Conservation (phyloP, 1,140 invertebrate species). For the Dreissena polymorpha region DNA sequence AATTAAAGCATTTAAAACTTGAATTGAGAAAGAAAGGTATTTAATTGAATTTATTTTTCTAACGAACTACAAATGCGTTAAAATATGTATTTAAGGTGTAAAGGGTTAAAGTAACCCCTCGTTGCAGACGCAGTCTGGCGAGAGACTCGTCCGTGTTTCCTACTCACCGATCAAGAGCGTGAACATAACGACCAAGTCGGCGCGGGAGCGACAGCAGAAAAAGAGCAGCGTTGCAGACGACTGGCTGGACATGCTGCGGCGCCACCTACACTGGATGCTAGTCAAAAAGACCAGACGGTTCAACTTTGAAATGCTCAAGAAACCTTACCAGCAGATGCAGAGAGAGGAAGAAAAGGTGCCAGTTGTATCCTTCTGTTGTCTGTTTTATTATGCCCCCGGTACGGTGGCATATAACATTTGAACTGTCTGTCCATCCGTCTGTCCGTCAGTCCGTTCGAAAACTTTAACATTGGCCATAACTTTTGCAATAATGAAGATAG, state of each 20-base stretch:
- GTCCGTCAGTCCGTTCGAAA: too few species aligned
- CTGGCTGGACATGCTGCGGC: conserved; percentile 70
- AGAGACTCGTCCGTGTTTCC: conserved; percentile 67
- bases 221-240: conserved; percentile 63
- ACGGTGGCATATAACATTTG: too few species aligned
- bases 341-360: conserved; percentile 47
- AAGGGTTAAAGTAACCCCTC: too few species aligned
- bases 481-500: too few species aligned
- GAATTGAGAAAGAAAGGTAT: too few species aligned
- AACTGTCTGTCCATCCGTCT: too few species aligned
- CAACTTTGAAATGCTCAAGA: conserved; percentile 60
- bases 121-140: conserved; percentile 54
- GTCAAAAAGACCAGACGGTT: conserved; percentile 58
- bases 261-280: conserved; percentile 64
- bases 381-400: too few species aligned
- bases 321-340: conserved; percentile 54
- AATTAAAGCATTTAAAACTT: too few species aligned
- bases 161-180: conserved; percentile 68
- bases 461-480: too few species aligned
- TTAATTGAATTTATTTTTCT: too few species aligned
- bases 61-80: too few species aligned
- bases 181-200: conserved; percentile 66
- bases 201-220: conserved; percentile 61
- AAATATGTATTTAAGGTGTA: too few species aligned
- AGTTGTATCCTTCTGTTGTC: background rate